Evolutionary conservation across 2,888 invertebrate genomes (phyloP).

Genomic region (Neocrepidodera transversa): DNA sequence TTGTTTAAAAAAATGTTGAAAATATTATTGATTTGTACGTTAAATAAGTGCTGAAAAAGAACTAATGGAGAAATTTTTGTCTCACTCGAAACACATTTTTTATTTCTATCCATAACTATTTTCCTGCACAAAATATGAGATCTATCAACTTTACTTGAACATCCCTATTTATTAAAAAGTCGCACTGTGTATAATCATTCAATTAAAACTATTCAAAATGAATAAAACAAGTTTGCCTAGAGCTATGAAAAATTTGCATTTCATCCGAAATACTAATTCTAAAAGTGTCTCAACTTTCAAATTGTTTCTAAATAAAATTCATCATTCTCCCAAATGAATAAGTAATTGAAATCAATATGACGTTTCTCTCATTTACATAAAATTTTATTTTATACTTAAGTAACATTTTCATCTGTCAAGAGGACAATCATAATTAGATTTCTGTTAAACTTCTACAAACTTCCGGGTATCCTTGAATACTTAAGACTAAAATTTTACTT

Average conservation of each 20-base stretch:
- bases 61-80: no score
- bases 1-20: no score
- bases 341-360: slow-evolving; percentile 1
- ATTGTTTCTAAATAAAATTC: neutral
- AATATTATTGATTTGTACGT: no score
- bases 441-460: slow-evolving; percentile 7
- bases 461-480: slow-evolving; percentile 5
- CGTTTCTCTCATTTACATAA: slow-evolving; percentile 8
- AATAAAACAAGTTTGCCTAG: no score
- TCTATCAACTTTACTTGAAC: no score
- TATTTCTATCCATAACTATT: no score
- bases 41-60: no score
- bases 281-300: neutral
- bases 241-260: slow-evolving; percentile 3
- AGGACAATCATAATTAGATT: slow-evolving; percentile 16
- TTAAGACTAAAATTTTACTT: neutral
- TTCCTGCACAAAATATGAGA: no score
- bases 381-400: slow-evolving; percentile 11
- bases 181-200: no score
- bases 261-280: neutral
- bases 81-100: no score
- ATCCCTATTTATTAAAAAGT: no score
- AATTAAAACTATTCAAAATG: no score
- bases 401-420: slow-evolving; percentile 5
- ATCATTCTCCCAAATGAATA: neutral